Evolutionary conservation across 2,113 vertebrate genomes (phyloP).

Genomic region (Aphelocoma coerulescens): DNA sequence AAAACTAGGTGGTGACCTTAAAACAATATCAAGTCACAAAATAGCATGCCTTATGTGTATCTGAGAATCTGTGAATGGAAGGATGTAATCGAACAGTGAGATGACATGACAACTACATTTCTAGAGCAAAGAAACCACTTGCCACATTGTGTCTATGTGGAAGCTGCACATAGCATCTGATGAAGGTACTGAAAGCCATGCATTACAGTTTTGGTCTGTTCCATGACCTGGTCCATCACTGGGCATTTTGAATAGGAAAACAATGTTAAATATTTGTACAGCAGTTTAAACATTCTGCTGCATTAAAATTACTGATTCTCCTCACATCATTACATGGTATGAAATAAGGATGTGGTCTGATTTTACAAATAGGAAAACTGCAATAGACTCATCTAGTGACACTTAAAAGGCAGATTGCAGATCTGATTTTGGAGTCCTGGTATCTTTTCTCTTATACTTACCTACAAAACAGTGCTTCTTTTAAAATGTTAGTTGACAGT

Average conservation of each 20-base stretch:
- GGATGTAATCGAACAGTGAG: background rate
- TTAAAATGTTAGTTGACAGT: background rate
- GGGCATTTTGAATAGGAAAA: background rate
- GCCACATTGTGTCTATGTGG: background rate
- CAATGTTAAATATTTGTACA: background rate
- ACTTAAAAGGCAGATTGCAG: background rate
- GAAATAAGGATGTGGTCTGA: background rate
- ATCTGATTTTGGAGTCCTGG: background rate
- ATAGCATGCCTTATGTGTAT: background rate
- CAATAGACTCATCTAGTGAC: background rate
- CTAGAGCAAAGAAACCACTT: background rate
- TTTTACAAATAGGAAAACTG: background rate
- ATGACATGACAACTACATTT: background rate
- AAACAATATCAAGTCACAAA: background rate
- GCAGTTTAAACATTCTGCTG: background rate
- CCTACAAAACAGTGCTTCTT: background rate
- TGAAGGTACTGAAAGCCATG: background rate
- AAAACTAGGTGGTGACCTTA: background rate
- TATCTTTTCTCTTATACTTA: background rate
- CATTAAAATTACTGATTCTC: background rate
- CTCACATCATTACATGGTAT: background rate
- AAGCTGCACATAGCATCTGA: background rate
- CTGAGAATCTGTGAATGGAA: background rate
- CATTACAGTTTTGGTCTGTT: background rate
- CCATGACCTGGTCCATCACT: background rate